These are phyloP conservation scores for Paracanthobrama guichenoti DNA, from an alignment of 2,113 vertebrate species.

Conservation along the genomic window DNA sequence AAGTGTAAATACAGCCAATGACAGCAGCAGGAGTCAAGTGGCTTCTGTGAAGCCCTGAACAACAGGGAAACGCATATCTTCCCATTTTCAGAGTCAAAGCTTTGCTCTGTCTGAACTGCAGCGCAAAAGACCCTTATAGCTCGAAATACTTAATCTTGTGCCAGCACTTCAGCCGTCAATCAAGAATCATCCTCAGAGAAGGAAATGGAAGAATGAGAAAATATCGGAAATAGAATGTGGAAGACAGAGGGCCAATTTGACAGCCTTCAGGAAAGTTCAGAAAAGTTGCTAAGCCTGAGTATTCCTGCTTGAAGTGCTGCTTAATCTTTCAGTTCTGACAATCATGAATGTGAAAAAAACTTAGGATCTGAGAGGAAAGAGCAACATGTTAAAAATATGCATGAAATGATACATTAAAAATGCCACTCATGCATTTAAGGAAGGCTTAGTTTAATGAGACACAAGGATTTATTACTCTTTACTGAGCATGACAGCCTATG, in stretches of 20 bases:
- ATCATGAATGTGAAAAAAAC: not conserved
- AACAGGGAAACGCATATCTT: slow-evolving; percentile 4
- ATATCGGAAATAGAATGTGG: slow-evolving; percentile 7
- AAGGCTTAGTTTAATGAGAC: slow-evolving; percentile 39
- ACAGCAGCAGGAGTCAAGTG: slow-evolving; percentile 36
- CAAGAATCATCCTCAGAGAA: slow-evolving; percentile 16
- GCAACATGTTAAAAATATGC: slow-evolving; percentile 8
- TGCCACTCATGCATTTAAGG: slow-evolving; percentile 19
- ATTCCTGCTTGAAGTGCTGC: not conserved
- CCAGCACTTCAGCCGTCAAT: slow-evolving; percentile 35
- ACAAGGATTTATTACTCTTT: slow-evolving; percentile 42
- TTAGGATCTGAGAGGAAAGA: not conserved
- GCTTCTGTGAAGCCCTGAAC: slow-evolving; percentile 16
- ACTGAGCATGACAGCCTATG: slow-evolving; percentile 24
- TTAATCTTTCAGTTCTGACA: slow-evolving; percentile 12
- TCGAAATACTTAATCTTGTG: slow-evolving; percentile 28
- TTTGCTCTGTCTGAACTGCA: slow-evolving; percentile 16
- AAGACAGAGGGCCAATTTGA: slow-evolving; percentile 1
- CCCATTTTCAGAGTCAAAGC: slow-evolving; percentile 40
- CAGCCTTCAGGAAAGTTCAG: not conserved
- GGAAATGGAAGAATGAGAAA: not conserved
- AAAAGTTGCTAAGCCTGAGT: not conserved
- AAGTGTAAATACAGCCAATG: not conserved
- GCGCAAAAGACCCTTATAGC: not conserved
- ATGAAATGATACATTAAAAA: slow-evolving; percentile 17